phyloP scores from a whole-genome alignment of 1,140 invertebrate species.

The Camponotus pennsylvanicus region DNA sequence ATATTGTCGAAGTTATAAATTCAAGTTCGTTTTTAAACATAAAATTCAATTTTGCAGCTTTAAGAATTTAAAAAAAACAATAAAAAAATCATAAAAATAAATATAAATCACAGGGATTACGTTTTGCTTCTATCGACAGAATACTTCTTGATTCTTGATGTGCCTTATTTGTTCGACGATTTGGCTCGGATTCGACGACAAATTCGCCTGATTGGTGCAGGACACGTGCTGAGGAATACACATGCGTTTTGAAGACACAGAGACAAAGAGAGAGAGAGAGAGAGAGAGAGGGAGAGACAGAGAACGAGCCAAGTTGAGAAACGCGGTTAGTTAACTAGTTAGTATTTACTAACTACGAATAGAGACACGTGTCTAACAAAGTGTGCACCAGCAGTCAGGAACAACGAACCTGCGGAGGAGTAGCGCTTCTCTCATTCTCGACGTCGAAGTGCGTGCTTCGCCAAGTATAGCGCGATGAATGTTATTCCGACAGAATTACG shows the following conservation, averaged over 20 bases:
- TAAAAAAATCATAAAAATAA: background rate
- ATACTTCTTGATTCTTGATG: slow-evolving; percentile 37
- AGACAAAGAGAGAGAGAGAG: background rate
- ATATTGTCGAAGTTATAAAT: background rate
- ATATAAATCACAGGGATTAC: background rate
- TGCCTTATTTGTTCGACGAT: slow-evolving; percentile 16
- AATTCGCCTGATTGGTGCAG: slow-evolving; percentile 28
- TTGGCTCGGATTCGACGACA: background rate
- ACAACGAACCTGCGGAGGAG: background rate
- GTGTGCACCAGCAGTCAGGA: slow-evolving; percentile 48
- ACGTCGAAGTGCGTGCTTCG: slow-evolving; percentile 6
- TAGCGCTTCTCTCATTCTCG: slow-evolving; percentile 1
- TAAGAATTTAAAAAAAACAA: background rate
- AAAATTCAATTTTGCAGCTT: background rate
- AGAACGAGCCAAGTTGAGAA: slow-evolving; percentile 55
- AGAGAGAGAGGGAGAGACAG: background rate
- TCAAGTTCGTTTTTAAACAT: background rate
- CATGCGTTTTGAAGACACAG: slow-evolving; percentile 3
- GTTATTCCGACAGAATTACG: slow-evolving; percentile 13
- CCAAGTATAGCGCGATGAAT: background rate
- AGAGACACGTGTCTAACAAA: slow-evolving; percentile 65
- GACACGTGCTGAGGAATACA: background rate
- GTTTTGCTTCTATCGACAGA: background rate
- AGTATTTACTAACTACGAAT: slow-evolving; percentile 72
- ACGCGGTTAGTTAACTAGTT: slow-evolving; percentile 72